Evolutionary conservation across 2,113 vertebrate species (phyloP).

Genomic region (Pseudorhombus dupliciocellatus): DNA sequence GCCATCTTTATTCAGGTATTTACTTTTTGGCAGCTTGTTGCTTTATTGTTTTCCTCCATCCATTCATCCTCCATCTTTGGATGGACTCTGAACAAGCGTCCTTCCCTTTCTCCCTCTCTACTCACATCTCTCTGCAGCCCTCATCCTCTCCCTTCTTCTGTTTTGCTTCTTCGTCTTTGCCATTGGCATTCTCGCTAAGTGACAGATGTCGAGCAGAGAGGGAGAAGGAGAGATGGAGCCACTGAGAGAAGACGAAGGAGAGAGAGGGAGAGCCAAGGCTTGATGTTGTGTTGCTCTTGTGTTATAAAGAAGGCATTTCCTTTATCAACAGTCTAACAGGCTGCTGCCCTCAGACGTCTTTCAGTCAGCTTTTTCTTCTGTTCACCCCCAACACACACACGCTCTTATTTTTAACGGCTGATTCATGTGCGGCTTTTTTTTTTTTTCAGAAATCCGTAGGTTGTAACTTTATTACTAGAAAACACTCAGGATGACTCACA

Average conservation of each 20-base stretch:
- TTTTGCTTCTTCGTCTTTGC: conserved; percentile 15
- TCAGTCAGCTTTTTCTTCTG: conserved; percentile 12
- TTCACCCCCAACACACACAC: conserved; percentile 20
- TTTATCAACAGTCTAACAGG: conserved; percentile 46
- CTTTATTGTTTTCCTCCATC: conserved; percentile 22
- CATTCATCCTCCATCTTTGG: conserved; percentile 11
- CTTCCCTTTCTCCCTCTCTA: not conserved
- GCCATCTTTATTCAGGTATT: conserved; percentile 22
- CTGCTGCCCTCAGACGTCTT: conserved; percentile 34
- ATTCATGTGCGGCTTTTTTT: not conserved
- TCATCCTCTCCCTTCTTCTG: not conserved
- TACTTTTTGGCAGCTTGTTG: conserved; percentile 2
- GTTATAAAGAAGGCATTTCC: conserved; percentile 15
- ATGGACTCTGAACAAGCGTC: conserved; percentile 1
- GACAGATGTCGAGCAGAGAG: conserved; percentile 14
- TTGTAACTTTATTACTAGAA: not conserved
- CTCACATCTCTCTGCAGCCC: not conserved
- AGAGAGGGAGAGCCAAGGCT: conserved; percentile 9
- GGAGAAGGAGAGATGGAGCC: not conserved
- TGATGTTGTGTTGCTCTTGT: conserved; percentile 34
- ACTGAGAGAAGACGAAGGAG: not conserved
- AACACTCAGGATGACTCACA: conserved; percentile 21
- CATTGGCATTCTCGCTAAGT: conserved; percentile 35
- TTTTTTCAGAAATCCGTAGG: conserved; percentile 12
- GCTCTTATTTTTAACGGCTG: conserved; percentile 1